These are phyloP conservation scores for Heliconius eleuchia DNA, from an alignment of 1,140 invertebrate species.

Conservation along the genomic window DNA sequence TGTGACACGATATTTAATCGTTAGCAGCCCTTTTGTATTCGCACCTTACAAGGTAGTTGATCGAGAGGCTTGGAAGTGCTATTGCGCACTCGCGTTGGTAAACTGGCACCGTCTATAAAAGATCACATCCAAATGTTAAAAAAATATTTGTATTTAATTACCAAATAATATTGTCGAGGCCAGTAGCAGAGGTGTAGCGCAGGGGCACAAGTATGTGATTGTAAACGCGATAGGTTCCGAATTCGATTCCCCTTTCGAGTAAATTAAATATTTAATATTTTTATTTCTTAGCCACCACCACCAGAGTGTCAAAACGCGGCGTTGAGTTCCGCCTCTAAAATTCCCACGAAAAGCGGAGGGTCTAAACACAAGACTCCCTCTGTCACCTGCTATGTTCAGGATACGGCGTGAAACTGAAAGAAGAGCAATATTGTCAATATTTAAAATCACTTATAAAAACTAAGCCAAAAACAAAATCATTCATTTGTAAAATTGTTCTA, in stretches of 20 bases:
- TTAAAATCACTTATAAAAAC: not conserved
- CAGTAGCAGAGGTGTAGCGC: too few relatives aligned
- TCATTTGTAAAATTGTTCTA: constrained; percentile 1
- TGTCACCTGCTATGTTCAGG: too few relatives aligned
- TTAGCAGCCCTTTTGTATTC: constrained; percentile 32
- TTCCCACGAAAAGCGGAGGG: too few relatives aligned
- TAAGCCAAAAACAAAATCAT: not conserved
- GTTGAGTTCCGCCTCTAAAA: too few relatives aligned
- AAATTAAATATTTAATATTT: too few relatives aligned
- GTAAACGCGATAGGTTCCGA: too few relatives aligned
- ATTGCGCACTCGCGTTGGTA: constrained; percentile 15
- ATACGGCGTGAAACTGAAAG: too few relatives aligned
- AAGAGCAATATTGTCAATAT: not conserved
- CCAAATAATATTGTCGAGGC: not conserved
- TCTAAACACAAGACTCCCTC: too few relatives aligned
- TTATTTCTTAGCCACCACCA: too few relatives aligned
- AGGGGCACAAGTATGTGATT: too few relatives aligned
- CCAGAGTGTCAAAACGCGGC: too few relatives aligned
- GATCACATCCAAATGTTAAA: constrained; percentile 10
- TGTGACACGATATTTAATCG: constrained; percentile 30
- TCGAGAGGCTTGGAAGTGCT: constrained; percentile 17
- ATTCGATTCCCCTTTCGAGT: too few relatives aligned
- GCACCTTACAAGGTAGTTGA: constrained; percentile 32
- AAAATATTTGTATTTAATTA: constrained; percentile 5
- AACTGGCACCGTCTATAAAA: constrained; percentile 13